Evolutionary conservation across 2,797 vertebrate species (phyloP).

Genomic region (Sitta carolinensis): DNA sequence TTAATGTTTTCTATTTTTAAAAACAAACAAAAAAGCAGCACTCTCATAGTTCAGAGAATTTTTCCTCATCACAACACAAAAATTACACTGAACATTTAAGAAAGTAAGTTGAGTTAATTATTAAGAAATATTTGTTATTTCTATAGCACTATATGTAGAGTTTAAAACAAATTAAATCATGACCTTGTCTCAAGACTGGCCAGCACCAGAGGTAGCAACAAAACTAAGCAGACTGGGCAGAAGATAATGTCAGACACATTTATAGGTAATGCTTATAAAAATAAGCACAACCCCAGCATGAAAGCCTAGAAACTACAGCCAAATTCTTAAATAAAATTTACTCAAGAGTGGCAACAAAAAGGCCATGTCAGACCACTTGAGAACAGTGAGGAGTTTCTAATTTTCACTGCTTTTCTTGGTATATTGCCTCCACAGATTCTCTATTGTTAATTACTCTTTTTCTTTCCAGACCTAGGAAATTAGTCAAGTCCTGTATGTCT

Average conservation of each 20-base stretch:
- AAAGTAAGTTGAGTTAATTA: background rate
- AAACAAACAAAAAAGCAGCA: background rate
- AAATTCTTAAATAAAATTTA: background rate
- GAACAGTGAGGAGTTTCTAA: background rate
- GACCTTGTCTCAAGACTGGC: background rate
- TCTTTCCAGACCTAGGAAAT: background rate
- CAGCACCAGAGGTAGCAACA: background rate
- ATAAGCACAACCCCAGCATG: background rate
- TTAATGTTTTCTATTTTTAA: background rate
- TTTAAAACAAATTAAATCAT: background rate
- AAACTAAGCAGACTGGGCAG: background rate
- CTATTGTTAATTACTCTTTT: background rate
- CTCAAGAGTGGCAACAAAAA: rapidly evolving
- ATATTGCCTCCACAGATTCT: background rate
- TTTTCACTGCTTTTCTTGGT: background rate
- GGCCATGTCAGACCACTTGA: rapidly evolving
- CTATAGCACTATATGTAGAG: background rate
- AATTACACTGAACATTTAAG: background rate
- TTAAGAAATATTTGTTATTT: background rate
- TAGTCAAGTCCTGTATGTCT: background rate
- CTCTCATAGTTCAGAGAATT: background rate
- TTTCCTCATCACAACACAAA: background rate
- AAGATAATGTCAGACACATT: background rate
- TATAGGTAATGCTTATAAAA: background rate
- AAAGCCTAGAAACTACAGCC: background rate